Evolutionary conservation across 2,797 vertebrate genomes (phyloP).

Genomic region (Pangasius sanitwongsei): DNA sequence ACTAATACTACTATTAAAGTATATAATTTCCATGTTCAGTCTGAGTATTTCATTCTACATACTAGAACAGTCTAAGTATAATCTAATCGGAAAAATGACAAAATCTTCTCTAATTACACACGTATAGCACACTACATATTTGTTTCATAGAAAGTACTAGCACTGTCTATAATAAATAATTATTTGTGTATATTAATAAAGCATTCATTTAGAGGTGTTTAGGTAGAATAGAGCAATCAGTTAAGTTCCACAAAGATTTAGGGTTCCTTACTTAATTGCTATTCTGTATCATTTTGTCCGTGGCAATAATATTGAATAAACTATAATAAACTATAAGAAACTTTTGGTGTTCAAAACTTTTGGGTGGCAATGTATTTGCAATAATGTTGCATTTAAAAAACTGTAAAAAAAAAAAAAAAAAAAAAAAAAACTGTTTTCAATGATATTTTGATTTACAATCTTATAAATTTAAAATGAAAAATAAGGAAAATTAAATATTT

Average conservation of each 20-base stretch:
- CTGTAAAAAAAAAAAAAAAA: not conserved
- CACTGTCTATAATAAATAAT: not conserved
- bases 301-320: not conserved
- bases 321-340: not conserved
- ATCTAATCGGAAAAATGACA: not conserved
- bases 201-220: not conserved
- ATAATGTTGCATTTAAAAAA: not conserved
- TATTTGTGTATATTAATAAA: not conserved
- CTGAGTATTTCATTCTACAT: not conserved
- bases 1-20: not conserved
- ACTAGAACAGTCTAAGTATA: not conserved
- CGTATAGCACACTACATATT: not conserved
- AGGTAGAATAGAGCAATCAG: not conserved
- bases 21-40: not conserved
- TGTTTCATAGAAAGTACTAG: not conserved
- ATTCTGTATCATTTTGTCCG: not conserved
- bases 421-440: no score
- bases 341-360: not conserved
- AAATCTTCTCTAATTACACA: not conserved
- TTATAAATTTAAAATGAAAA: not conserved
- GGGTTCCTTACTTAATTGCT: not conserved
- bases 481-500: not conserved
- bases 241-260: not conserved
- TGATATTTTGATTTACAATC: not conserved
- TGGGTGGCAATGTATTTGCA: not conserved